Evolutionary conservation across 2,888 invertebrate species (phyloP), one percentile per base, ranked within the genome.

Genomic region (Heterodera filipjevi): DNA sequence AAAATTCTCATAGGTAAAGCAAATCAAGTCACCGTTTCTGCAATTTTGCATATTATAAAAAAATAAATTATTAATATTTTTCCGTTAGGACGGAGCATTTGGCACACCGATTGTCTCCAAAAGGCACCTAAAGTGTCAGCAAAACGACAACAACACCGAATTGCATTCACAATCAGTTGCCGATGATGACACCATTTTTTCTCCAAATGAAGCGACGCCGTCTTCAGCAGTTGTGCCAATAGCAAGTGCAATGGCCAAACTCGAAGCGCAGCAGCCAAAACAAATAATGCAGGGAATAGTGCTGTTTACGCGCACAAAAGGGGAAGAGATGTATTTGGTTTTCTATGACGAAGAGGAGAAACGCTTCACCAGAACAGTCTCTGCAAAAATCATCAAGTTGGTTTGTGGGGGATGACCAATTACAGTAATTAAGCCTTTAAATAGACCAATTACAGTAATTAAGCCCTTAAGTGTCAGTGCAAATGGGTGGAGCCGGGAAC

Each of bases 181-280:
- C 19, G 2, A 59, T 59, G 59, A n/a, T n/a, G 19, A 27, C 8
- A 22, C 59, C 22, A 6, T 8, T n/a, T n/a, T 27, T 59, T 19
- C n/a, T 22, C 8, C n/a, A 6, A 59, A 59, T 2, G 59, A 59
- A 59, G 59, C n/a, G 14, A 2, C 53, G 27, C 59, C n/a, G 8
- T 49, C n/a, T 2, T 10, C 39, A 39, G n/a, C 59, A 12, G 59
- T 59, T 5, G 59, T 59, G n/a, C 59, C 59, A 59, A 59, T 59
- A 59, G 59, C 59, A 59, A 59, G 27, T 59, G 59, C 59, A 59
- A 59, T 59, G 59, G 59, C n/a, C n/a, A 59, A 59, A 59, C 59
- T 59, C 59, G n/a, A 27, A 59, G 27, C 8, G 59, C 22, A 59
- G 10, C 59, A 59, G 27, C 59, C n/a, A n/a, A n/a, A 59, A 27